Evolutionary conservation across 2,797 vertebrate species (phyloP).

Genomic region (Notolabrus celidotus): DNA sequence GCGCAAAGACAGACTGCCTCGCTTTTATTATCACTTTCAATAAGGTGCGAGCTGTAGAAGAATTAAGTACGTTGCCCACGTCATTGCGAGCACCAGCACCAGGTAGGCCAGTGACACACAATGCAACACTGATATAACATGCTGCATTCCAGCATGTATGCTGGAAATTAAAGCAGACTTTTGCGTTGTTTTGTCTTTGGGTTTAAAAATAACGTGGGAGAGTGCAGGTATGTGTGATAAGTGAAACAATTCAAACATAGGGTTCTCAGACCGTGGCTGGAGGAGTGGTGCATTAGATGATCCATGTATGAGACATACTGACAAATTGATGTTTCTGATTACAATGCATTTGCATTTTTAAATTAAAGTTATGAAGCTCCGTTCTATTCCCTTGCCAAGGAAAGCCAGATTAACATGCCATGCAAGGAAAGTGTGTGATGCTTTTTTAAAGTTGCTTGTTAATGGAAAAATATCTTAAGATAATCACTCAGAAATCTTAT

Average conservation of each 20-base stretch:
- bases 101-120: slow-evolving; percentile 47
- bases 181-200: neutral
- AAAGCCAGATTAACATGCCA: slow-evolving; percentile 23
- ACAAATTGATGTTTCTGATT: slow-evolving; percentile 59
- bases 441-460: slow-evolving; percentile 29
- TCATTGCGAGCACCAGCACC: slow-evolving; percentile 26
- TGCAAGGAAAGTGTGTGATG: neutral
- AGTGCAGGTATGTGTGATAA: slow-evolving; percentile 6
- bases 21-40: slow-evolving; percentile 77
- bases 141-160: slow-evolving; percentile 1
- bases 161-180: slow-evolving; percentile 10
- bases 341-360: slow-evolving; percentile 57
- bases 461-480: slow-evolving; percentile 33
- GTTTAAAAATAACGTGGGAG: slow-evolving; percentile 15
- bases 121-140: slow-evolving; percentile 19
- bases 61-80: slow-evolving; percentile 48
- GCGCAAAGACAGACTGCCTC: slow-evolving; percentile 71
- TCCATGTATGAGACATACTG: slow-evolving; percentile 38
- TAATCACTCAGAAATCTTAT: slow-evolving; percentile 38
- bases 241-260: slow-evolving; percentile 45
- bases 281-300: slow-evolving; percentile 35
- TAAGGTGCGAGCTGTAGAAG: slow-evolving; percentile 45
- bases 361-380: slow-evolving; percentile 13
- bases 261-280: slow-evolving; percentile 16
- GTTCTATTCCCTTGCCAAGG: neutral